Percentiles rank a stretch among this genome's conserved stretches.
These are phyloP conservation scores for Drosophila saltans DNA, from an alignment of 1,140 invertebrate species.

Conservation along the genomic window DNA sequence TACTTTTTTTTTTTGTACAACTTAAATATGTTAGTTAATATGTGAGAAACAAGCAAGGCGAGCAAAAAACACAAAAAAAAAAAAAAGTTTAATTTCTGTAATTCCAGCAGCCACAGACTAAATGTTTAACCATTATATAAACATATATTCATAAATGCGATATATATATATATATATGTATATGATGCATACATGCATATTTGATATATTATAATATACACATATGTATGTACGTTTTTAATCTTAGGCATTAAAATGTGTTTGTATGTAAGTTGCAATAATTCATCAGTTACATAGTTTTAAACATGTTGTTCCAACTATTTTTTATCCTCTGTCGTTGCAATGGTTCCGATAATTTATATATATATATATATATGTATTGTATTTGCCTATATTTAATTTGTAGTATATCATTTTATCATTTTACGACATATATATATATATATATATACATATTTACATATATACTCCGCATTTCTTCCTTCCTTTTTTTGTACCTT, in stretches of 20 bases:
- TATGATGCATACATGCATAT: conserved; percentile 41
- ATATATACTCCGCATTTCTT: background rate
- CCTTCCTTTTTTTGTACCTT: conserved; percentile 41
- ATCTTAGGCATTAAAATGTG: conserved; percentile 51
- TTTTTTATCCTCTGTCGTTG: conserved; percentile 29
- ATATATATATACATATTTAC: conserved; percentile 10
- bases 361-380: background rate
- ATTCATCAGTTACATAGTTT: conserved; percentile 79
- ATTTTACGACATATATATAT: conserved; percentile 27
- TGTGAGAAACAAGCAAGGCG: conserved; percentile 37
- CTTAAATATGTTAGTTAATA: conserved; percentile 71
- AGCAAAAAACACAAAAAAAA: conserved; percentile 41
- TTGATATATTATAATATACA: background rate
- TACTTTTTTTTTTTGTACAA: conserved; percentile 77
- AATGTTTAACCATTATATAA: conserved; percentile 43
- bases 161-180: conserved; percentile 55
- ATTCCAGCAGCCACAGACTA: conserved; percentile 34
- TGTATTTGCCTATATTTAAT: conserved; percentile 33
- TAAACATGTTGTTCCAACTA: conserved; percentile 51
- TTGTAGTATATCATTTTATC: conserved; percentile 50
- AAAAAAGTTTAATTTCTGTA: conserved; percentile 12
- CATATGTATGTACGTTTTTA: conserved; percentile 51
- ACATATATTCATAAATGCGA: background rate
- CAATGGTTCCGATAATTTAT: conserved; percentile 5
- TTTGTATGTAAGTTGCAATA: conserved; percentile 63